Percentiles rank a stretch among this genome's conserved stretches.
phyloP scores from a whole-genome alignment of 2,113 vertebrate genomes.

The Actinemys pallida region DNA sequence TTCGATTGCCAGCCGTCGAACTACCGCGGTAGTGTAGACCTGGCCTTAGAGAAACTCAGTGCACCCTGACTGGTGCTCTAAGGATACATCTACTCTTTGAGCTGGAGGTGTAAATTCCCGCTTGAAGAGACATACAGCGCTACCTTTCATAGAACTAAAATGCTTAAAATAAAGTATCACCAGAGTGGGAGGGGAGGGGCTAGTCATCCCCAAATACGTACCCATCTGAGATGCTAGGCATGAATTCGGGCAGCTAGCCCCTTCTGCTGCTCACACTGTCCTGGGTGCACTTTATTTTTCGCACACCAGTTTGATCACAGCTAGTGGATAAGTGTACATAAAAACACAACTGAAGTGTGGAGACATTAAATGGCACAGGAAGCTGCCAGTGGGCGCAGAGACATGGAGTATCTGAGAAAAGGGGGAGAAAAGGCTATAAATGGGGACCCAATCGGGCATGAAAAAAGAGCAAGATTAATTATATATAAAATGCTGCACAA shows the following conservation, averaged over 20 bases:
- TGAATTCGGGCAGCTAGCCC: background rate
- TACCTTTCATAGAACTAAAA: background rate
- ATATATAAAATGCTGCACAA: slow-evolving; percentile 33
- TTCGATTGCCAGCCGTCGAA: too few species aligned
- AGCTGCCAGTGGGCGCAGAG: background rate
- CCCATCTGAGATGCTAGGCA: background rate
- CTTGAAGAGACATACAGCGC: background rate
- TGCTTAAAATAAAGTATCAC: background rate
- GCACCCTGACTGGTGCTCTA: background rate
- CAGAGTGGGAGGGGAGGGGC: background rate
- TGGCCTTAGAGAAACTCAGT: background rate
- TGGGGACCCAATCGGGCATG: slow-evolving; percentile 15
- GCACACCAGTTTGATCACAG: too few species aligned
- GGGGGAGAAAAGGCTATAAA: accelerated
- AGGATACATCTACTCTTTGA: background rate
- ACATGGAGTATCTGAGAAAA: background rate
- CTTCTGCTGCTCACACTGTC: background rate
- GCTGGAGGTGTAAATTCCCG: background rate
- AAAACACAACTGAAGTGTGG: background rate
- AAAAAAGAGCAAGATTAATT: slow-evolving; percentile 46
- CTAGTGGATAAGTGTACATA: background rate
- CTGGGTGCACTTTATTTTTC: background rate
- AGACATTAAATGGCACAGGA: background rate
- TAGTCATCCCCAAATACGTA: background rate
- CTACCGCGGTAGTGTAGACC: too few species aligned